Percentiles rank a stretch among this genome's conserved stretches.
phyloP scores from a whole-genome alignment of 2,113 vertebrate genomes.

The Furnarius figulus region DNA sequence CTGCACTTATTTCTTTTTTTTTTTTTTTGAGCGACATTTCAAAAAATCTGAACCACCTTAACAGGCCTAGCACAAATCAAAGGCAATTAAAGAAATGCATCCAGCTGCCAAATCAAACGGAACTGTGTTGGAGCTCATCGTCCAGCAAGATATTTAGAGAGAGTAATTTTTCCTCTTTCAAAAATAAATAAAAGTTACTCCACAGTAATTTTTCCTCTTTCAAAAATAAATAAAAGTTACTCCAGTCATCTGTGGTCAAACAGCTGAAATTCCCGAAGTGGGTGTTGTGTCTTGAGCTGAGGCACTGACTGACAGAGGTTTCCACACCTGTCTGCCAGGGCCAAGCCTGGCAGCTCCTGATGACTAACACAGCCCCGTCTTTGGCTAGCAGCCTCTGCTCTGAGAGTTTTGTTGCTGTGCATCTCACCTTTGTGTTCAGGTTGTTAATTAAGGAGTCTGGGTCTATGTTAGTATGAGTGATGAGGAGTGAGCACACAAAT shows the following conservation, averaged over 20 bases:
- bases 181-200: not conserved
- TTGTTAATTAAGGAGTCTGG: not conserved
- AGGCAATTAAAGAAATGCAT: not conserved
- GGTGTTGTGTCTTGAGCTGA: fast-evolving
- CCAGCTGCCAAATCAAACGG: not conserved
- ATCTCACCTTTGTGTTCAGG: not conserved
- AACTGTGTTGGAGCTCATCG: not conserved
- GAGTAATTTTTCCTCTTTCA: not conserved
- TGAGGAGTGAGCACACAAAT: not conserved
- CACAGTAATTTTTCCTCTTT: not conserved
- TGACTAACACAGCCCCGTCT: not conserved
- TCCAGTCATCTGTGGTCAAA: not conserved
- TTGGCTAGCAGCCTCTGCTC: not conserved
- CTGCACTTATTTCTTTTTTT: too few relatives aligned
- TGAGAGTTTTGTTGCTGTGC: not conserved
- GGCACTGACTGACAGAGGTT: fast-evolving
- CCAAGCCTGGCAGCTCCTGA: not conserved
- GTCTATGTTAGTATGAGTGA: not conserved
- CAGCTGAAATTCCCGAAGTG: not conserved
- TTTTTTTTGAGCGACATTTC: not conserved
- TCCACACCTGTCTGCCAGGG: fast-evolving
- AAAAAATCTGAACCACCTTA: not conserved
- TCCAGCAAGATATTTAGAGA: not conserved
- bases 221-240: not conserved
- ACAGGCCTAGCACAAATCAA: not conserved